Evolutionary conservation across 2,797 vertebrate species (phyloP).

Genomic region (Gouania willdenowi): DNA sequence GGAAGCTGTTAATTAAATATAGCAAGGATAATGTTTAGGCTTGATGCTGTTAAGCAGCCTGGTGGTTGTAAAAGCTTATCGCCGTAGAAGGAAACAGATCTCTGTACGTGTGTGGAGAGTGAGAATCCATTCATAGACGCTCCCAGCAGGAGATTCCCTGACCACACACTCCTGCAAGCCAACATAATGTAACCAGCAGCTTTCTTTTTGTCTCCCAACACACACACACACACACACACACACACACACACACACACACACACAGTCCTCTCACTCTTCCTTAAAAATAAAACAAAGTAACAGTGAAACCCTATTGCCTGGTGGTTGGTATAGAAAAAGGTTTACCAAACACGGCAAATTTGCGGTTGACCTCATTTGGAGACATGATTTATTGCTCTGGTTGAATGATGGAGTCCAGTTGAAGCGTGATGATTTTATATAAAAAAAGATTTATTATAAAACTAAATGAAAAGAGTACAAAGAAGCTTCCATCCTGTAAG

Average conservation of each 20-base stretch:
- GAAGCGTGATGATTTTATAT: too few relatives aligned
- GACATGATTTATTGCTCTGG: too few relatives aligned
- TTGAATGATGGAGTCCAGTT: too few relatives aligned
- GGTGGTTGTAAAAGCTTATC: too few relatives aligned
- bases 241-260: background rate
- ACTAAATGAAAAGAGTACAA: too few relatives aligned
- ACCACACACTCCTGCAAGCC: constrained; percentile 51
- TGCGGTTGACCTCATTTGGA: too few relatives aligned
- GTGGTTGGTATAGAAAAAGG: constrained; percentile 53
- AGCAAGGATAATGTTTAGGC: too few relatives aligned
- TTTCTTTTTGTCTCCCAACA: background rate
- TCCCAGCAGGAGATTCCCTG: constrained; percentile 51
- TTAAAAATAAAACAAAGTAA: constrained; percentile 8
- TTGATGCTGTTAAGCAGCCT: too few relatives aligned
- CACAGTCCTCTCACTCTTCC: background rate
- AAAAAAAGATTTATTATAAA: too few relatives aligned
- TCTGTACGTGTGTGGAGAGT: constrained; percentile 23
- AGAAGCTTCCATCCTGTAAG: too few relatives aligned
- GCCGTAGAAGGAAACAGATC: constrained; percentile 10
- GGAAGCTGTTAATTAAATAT: too few relatives aligned
- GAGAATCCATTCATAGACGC: constrained; percentile 23
- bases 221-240: background rate
- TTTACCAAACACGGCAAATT: too few relatives aligned
- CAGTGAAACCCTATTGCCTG: background rate
- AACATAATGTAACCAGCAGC: constrained; percentile 47